These are phyloP conservation scores for Rattus norvegicus DNA, from an alignment of 2,113 vertebrate species.

Conservation along the genomic window GRCr8 NC_086024.1:101267001-101267500, in stretches of 20 bases:
- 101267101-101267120: slow-evolving; percentile 30
- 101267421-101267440: not conserved
- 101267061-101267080: not conserved
- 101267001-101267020: not conserved
- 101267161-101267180: not conserved
- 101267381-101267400: not conserved
- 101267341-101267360: not conserved
- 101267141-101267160: not conserved
- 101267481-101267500: not conserved
- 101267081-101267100: not conserved
- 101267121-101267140: not conserved
- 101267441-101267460: not conserved
- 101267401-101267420: not conserved
- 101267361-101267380: not conserved
- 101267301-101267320: not conserved
- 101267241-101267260: not conserved
- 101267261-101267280: not conserved
- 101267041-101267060: not conserved
- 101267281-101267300: not conserved
- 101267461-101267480: not conserved
- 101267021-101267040: not conserved
- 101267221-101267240: not conserved
- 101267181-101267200: not conserved
- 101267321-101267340: not conserved
- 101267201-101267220: not conserved